These are phyloP conservation scores for Pterois miles DNA, from an alignment of 2,797 vertebrate genomes.

Conservation along the genomic window DNA sequence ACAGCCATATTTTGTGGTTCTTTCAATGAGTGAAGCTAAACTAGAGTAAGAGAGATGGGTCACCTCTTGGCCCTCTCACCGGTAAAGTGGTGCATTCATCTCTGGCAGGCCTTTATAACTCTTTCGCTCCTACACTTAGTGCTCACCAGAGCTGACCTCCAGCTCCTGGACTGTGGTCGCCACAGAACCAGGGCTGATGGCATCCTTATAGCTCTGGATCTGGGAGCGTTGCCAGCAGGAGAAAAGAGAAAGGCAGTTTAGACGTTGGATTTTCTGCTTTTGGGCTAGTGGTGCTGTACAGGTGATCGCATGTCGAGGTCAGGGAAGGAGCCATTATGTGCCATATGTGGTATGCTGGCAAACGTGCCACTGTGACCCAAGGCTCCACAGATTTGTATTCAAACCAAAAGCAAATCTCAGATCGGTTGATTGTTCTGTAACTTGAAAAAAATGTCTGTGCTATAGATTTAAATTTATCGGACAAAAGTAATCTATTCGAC, in stretches of 20 bases:
- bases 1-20: neutral
- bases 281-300: neutral
- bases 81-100: conserved; percentile 50
- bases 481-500: neutral
- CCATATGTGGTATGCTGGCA: neutral
- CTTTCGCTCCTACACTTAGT: conserved; percentile 55
- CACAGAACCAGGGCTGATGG: conserved; percentile 50
- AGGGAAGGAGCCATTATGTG: neutral
- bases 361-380: neutral
- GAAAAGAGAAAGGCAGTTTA: conserved; percentile 12
- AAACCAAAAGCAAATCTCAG: neutral
- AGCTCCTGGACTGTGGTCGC: conserved; percentile 34
- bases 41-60: conserved; percentile 28
- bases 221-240: conserved; percentile 68
- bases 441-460: neutral
- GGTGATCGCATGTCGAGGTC: conserved; percentile 12
- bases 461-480: neutral
- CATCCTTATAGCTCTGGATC: conserved; percentile 49
- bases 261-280: conserved; percentile 27
- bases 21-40: conserved; percentile 27
- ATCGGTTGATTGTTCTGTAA: neutral
- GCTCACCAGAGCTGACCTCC: conserved; percentile 56
- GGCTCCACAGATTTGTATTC: neutral
- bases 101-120: conserved; percentile 51
- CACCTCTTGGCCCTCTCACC: conserved; percentile 9